phyloP scores from a whole-genome alignment of 2,888 invertebrate genomes.

The Gonocerus acuteangulatus region DNA sequence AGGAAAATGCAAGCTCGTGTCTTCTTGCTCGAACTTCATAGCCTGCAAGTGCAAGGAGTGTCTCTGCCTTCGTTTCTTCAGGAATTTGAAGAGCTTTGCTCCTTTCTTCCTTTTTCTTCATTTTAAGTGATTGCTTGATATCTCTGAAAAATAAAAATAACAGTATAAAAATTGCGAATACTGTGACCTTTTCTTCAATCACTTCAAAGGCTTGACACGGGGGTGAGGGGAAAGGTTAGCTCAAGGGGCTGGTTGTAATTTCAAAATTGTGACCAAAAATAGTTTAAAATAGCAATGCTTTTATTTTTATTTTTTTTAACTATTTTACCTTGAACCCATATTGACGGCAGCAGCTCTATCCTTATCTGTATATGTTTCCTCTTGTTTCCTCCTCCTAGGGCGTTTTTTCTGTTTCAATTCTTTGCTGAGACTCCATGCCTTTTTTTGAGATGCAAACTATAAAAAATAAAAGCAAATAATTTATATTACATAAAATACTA shows the following conservation, averaged over 20 bases:
- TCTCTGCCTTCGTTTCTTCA: constrained; percentile 69
- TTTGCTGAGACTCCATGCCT: constrained; percentile 12
- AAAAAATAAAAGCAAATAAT: too few species aligned
- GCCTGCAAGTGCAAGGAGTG: constrained; percentile 65
- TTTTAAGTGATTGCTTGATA: constrained; percentile 73
- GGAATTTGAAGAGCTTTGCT: constrained; percentile 64
- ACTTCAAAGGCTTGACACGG: too few species aligned
- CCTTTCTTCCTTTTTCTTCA: constrained; percentile 71
- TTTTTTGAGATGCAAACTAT: neutral
- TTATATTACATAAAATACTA: too few species aligned
- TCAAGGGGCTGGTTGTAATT: too few species aligned
- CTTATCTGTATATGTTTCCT: constrained; percentile 82
- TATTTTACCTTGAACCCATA: constrained; percentile 57
- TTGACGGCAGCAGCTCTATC: constrained; percentile 85
- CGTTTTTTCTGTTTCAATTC: constrained; percentile 39
- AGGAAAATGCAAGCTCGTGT: constrained; percentile 61
- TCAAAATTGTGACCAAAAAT: too few species aligned
- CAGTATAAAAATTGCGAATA: too few species aligned
- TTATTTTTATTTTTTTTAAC: too few species aligned
- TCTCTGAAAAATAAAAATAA: constrained; percentile 46
- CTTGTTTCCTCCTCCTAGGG: constrained; percentile 41
- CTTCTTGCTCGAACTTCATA: constrained; percentile 70
- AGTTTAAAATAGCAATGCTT: too few species aligned
- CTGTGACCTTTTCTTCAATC: too few species aligned
- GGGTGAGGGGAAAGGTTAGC: too few species aligned